phyloP scores from a whole-genome alignment of 1,140 invertebrate species.

The Thaumatotibia leucotreta region DNA sequence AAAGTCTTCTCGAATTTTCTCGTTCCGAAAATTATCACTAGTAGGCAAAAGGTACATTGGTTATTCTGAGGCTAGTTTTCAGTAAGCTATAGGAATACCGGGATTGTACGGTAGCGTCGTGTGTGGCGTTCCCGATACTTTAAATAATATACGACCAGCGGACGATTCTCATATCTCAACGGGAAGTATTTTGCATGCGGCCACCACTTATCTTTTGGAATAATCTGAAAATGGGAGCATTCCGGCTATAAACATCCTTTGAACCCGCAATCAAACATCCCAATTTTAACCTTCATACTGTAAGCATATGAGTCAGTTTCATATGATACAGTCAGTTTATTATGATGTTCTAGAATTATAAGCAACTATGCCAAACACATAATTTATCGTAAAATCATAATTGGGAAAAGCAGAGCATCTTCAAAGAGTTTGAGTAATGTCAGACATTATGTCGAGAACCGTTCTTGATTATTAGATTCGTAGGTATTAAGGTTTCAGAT shows the following conservation, averaged over 20 bases:
- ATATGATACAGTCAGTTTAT: background rate
- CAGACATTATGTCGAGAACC: constrained; percentile 38
- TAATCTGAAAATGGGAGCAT: constrained; percentile 64
- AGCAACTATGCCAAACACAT: constrained; percentile 43
- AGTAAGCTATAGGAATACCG: background rate
- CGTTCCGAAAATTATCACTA: too few species aligned
- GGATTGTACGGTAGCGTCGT: constrained; percentile 53
- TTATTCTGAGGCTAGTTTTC: background rate
- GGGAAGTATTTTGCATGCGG: constrained; percentile 71
- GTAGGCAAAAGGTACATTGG: too few species aligned
- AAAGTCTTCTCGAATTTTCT: too few species aligned
- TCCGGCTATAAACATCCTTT: constrained; percentile 23
- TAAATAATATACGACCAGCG: constrained; percentile 58
- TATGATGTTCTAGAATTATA: constrained; percentile 20
- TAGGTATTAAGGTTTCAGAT: background rate
- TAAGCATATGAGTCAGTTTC: constrained; percentile 10
- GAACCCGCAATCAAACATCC: background rate
- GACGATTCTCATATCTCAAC: constrained; percentile 67
- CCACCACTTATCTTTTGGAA: constrained; percentile 64
- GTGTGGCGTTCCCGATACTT: constrained; percentile 63
- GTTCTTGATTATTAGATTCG: constrained; percentile 33
- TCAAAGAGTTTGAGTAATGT: constrained; percentile 40
- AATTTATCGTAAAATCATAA: constrained; percentile 66
- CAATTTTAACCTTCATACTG: constrained; percentile 15
- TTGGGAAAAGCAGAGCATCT: constrained; percentile 48